phyloP scores from a whole-genome alignment of 2,888 invertebrate species.

The Imbricaverruca yamaguchii region DNA sequence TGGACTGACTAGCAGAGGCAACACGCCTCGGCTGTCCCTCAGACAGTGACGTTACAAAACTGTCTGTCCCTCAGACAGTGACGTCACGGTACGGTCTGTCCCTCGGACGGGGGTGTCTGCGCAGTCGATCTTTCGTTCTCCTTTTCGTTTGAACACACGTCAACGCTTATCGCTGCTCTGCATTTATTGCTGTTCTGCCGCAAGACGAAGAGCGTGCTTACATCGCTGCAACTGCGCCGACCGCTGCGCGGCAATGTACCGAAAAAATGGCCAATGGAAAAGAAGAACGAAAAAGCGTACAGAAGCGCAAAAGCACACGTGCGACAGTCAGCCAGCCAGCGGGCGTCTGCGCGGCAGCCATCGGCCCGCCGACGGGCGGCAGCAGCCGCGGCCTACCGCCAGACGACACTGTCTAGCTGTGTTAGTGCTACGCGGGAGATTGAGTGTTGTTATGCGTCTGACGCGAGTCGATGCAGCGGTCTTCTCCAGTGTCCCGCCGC shows the following conservation, averaged over 20 bases:
- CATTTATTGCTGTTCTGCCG: background rate
- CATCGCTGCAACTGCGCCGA: background rate
- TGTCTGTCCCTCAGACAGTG: no score
- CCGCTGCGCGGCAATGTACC: background rate
- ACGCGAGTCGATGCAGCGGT: no score
- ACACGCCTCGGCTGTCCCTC: no score
- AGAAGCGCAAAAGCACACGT: background rate
- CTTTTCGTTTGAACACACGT: constrained; percentile 13
- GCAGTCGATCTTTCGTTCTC: background rate
- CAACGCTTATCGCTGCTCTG: background rate
- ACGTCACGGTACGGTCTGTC: no score
- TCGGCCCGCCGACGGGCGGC: no score
- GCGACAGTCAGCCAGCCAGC: background rate
- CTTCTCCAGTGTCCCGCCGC: background rate
- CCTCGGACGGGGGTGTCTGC: no score
- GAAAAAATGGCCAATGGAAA: constrained; percentile 11
- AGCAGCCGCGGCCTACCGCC: background rate
- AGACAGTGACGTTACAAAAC: no score
- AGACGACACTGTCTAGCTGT: background rate
- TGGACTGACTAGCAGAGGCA: no score
- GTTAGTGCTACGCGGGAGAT: background rate
- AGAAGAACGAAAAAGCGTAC: constrained; percentile 18
- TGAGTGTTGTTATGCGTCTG: background rate
- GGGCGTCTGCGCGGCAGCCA: background rate
- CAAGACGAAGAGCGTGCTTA: background rate